A percentile compares a stretch with the other conserved stretches of the same genome.
phyloP scores from a whole-genome alignment of 2,888 invertebrate genomes.

The Trichogramma evanescens region DNA sequence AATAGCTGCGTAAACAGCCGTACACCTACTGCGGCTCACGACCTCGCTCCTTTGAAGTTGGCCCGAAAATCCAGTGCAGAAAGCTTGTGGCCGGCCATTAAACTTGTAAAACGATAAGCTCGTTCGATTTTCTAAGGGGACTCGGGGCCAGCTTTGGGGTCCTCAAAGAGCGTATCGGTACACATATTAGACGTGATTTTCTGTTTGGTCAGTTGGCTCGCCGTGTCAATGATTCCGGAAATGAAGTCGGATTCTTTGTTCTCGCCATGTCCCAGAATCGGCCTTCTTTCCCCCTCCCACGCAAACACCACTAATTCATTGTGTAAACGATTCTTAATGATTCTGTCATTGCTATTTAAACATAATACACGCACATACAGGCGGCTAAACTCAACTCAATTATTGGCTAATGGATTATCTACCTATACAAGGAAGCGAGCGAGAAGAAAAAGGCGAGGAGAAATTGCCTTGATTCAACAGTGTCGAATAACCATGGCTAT shows the following conservation, averaged over 20 bases:
- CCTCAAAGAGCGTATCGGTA: constrained; percentile 27
- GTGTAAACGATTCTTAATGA: no score
- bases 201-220: constrained; percentile 40
- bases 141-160: no score
- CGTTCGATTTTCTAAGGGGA: constrained; percentile 35
- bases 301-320: no score
- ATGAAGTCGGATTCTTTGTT: constrained; percentile 11
- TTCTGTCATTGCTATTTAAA: no score
- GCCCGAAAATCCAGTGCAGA: no score
- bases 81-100: constrained; percentile 26
- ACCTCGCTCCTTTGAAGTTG: no score
- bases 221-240: constrained; percentile 11
- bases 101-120: constrained; percentile 47
- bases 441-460: background rate
- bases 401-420: background rate
- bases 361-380: no score
- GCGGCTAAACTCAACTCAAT: no score
- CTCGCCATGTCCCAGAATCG: background rate
- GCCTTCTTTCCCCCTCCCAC: background rate
- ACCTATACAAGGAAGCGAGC: background rate
- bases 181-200: constrained; percentile 24
- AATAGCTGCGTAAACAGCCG: no score
- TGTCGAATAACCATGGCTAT: no score
- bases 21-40: no score
- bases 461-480: no score